phyloP scores from a whole-genome alignment of 1,140 invertebrate genomes.

The Hycleus cichorii region DNA sequence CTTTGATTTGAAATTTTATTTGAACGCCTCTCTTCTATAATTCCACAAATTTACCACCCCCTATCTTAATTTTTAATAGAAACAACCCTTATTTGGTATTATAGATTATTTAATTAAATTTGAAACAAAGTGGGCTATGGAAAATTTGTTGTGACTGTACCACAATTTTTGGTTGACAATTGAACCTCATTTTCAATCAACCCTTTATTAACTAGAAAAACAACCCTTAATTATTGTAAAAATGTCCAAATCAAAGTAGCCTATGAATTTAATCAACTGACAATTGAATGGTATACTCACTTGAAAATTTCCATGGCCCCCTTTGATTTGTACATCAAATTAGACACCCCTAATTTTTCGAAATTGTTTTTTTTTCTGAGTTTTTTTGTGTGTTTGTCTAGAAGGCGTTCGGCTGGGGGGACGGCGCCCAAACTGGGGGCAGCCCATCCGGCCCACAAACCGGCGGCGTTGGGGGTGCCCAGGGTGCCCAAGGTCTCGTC shows the following conservation, averaged over 20 bases:
- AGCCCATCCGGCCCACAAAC: conserved; percentile 35
- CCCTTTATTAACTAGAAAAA: too few relatives aligned
- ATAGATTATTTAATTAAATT: too few relatives aligned
- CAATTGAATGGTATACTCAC: too few relatives aligned
- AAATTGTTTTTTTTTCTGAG: neutral
- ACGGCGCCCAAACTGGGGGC: conserved; percentile 35
- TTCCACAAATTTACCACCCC: neutral
- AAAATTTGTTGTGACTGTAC: too few relatives aligned
- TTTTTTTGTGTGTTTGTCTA: conserved; percentile 20
- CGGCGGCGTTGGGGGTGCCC: conserved; percentile 41
- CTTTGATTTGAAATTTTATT: neutral
- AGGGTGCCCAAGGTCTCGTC: conserved; percentile 61
- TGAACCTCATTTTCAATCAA: too few relatives aligned
- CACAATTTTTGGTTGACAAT: too few relatives aligned
- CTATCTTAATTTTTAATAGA: neutral
- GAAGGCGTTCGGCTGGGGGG: conserved; percentile 42
- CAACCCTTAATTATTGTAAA: too few relatives aligned
- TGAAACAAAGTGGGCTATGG: too few relatives aligned
- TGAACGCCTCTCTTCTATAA: neutral
- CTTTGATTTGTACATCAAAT: neutral
- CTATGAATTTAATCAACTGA: neutral
- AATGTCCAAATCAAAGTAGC: neutral
- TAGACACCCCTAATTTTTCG: neutral
- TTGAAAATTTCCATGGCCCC: too few relatives aligned
- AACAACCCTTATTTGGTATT: too few relatives aligned